These are phyloP conservation scores for Zapornia atra DNA, from an alignment of 2,113 vertebrate genomes.

Conservation along the genomic window DNA sequence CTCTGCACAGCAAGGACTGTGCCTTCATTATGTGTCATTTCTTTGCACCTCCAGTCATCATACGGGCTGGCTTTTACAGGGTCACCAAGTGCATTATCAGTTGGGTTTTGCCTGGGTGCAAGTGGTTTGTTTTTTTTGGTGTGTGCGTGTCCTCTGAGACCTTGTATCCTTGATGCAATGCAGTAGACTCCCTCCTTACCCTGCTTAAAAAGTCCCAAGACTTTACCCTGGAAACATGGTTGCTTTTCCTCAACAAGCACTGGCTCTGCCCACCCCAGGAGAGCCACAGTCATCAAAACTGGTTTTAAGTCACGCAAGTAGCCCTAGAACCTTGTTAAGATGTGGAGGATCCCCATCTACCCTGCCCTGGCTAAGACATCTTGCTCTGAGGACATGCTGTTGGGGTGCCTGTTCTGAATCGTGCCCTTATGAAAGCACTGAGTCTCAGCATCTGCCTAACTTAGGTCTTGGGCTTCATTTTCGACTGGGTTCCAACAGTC, in stretches of 20 bases:
- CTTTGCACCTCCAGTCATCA: not conserved
- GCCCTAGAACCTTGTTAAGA: not conserved
- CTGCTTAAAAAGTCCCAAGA: conserved; percentile 13
- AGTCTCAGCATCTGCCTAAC: not conserved
- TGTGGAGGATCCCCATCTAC: not conserved
- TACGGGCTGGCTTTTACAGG: not conserved
- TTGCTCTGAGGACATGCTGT: not conserved
- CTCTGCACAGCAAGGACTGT: not conserved
- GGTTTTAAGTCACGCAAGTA: conserved; percentile 15
- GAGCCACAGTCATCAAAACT: not conserved
- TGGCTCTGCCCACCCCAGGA: not conserved
- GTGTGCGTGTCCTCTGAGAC: conserved; percentile 20
- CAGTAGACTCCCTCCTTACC: not conserved
- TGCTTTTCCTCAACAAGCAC: not conserved
- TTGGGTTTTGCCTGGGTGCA: not conserved
- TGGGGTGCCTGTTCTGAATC: not conserved
- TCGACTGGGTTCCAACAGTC: not conserved
- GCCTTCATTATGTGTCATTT: conserved; percentile 22
- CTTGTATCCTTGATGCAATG: not conserved
- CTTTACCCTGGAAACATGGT: not conserved
- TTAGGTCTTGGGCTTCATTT: not conserved
- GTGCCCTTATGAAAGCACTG: not conserved
- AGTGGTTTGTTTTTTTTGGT: not conserved
- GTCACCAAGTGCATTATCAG: not conserved
- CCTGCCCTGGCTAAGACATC: not conserved